Evolutionary conservation across 2,797 vertebrate genomes (phyloP), one percentile per base, ranked within the genome.

Genomic region (Siniperca undulata): DNA sequence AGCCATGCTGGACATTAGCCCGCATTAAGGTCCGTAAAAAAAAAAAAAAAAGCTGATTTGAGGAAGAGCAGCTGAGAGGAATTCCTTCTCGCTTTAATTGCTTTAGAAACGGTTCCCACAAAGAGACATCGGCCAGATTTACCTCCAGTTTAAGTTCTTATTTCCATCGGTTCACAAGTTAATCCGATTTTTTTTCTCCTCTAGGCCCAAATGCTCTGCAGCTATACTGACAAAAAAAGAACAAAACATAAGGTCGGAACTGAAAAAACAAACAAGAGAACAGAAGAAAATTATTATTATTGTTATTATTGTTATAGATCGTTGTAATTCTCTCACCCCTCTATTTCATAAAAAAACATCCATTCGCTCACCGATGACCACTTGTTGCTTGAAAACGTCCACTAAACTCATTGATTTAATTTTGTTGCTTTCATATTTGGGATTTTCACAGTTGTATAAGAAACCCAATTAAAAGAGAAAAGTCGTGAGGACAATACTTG

Each of bases 91-190:
- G 96, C 96, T 97, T 97, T 98, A 98, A 98, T 97, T 97, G 97
- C 97, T 97, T 98, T 97, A 97, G 97, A 97, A 97, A 97, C 95
- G 96, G 93, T 97, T 95, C 95, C 96, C 97, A 97, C 97, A 97
- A 97, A 97, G 96, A 97, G 96, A 96, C 96, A 96, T 95, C 96
- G 95, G 93, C 92, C 96, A 97, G 96, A 97, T 97, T 97, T 97
- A 97, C 96, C 95, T 97, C 95, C 96, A 97, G 96, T 97, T 97
- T 97, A 97, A 97, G 94, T 97, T 97, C 97, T 97, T 96, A 97
- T 97, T 97, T 97, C 96, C 96, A 96, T 97, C 96, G 95, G 96
- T 97, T 98, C 97, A 97, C 97, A 97, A 98, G 97, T 97, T 97
- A 97, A 97, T 97, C 97, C 96, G 93, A 95, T 97, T 97, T 97